A percentile compares a stretch with the other conserved stretches of the same genome.
phyloP scores from a whole-genome alignment of 2,888 invertebrate species.

The Calameuta idolon region DNA sequence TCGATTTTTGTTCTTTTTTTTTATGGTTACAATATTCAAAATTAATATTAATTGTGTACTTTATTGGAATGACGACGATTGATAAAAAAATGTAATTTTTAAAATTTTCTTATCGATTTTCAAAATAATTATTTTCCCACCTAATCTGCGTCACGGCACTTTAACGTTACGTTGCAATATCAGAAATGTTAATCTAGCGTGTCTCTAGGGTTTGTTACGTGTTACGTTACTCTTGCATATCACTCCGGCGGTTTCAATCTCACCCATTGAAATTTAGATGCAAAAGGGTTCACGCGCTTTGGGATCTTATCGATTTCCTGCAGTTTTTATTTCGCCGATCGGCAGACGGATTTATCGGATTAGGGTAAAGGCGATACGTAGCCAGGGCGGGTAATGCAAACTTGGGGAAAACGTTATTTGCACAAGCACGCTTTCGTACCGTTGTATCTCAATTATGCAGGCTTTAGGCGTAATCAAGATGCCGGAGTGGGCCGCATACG shows the following conservation, averaged over 20 bases:
- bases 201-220: background rate
- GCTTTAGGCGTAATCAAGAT: conserved; percentile 8
- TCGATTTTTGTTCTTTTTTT: background rate
- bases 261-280: background rate
- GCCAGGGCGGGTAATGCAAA: too few relatives aligned
- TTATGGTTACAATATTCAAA: background rate
- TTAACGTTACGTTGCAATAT: background rate
- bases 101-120: background rate
- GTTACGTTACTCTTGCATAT: background rate
- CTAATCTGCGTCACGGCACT: background rate
- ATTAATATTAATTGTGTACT: background rate
- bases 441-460: conserved; percentile 9
- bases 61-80: background rate
- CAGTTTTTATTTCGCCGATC: too few relatives aligned
- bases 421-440: too few relatives aligned
- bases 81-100: background rate
- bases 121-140: background rate
- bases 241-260: background rate
- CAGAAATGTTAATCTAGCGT: background rate
- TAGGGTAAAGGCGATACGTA: too few relatives aligned
- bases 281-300: background rate
- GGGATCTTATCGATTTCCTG: background rate
- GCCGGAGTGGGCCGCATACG: background rate
- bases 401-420: too few relatives aligned
- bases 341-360: too few relatives aligned